phyloP scores from a whole-genome alignment of 2,888 invertebrate species.

The Lepidocyrtoides sp. region DNA sequence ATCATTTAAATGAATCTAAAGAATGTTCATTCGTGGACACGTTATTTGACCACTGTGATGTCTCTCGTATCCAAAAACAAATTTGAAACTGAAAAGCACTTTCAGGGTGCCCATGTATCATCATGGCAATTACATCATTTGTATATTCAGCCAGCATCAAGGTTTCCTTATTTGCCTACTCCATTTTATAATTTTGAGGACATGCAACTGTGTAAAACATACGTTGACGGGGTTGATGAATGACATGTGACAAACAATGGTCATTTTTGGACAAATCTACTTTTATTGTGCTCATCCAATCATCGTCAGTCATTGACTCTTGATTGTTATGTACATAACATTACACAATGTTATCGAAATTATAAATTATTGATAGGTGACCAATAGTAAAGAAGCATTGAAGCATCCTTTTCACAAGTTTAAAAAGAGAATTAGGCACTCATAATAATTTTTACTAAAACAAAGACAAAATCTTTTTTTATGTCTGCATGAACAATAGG shows the following conservation, averaged over 20 bases:
- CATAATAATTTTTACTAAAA: too few relatives aligned
- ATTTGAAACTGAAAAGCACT: slow-evolving; percentile 12
- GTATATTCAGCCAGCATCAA: too few relatives aligned
- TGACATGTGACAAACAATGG: slow-evolving; percentile 64
- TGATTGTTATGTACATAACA: neutral
- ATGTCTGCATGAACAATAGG: slow-evolving; percentile 16
- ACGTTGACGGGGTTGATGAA: slow-evolving; percentile 68
- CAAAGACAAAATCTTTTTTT: neutral
- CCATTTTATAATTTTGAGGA: neutral
- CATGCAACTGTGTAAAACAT: neutral
- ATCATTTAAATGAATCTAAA: too few relatives aligned
- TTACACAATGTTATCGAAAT: too few relatives aligned
- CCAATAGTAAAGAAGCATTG: too few relatives aligned
- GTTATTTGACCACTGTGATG: too few relatives aligned
- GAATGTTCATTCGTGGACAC: too few relatives aligned
- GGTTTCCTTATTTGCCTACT: too few relatives aligned
- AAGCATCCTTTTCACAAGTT: too few relatives aligned
- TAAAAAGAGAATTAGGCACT: too few relatives aligned
- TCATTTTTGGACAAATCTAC: slow-evolving; percentile 73
- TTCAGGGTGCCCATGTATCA: too few relatives aligned
- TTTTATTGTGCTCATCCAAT: neutral
- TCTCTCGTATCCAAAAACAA: slow-evolving; percentile 10
- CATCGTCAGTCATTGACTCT: neutral
- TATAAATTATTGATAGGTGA: too few relatives aligned
- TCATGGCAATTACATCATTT: neutral